These are phyloP conservation scores for Sphyrna mokarran DNA, from an alignment of 2,113 vertebrate genomes.

Conservation along the genomic window DNA sequence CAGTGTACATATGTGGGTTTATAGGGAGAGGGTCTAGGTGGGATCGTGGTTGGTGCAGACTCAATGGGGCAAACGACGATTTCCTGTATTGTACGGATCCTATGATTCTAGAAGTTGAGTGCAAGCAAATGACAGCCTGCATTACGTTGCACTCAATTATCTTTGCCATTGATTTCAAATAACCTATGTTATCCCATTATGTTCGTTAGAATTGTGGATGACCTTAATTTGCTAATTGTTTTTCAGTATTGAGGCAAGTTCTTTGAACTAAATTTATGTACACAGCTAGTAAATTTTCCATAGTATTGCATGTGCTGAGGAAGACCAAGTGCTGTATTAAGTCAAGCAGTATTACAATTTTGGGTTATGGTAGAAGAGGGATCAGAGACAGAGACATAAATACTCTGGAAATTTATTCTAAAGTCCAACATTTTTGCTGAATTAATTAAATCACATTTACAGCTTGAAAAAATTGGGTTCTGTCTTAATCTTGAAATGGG, in stretches of 20 bases:
- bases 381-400: background rate
- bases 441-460: conserved; percentile 48
- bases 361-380: background rate
- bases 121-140: background rate
- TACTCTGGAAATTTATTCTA: background rate
- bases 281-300: background rate
- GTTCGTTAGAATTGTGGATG: background rate
- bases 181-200: background rate
- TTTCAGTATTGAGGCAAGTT: background rate
- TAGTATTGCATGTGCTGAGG: background rate
- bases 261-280: background rate
- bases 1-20: too few relatives aligned
- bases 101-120: background rate
- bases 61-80: too few relatives aligned
- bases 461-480: conserved; percentile 88
- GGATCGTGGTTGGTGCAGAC: too few relatives aligned
- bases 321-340: background rate
- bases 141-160: background rate
- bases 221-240: background rate
- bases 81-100: too few relatives aligned
- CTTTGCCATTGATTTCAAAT: background rate
- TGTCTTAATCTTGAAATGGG: conserved; percentile 93
- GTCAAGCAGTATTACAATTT: background rate
- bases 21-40: too few relatives aligned
- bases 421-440: background rate